These are phyloP conservation scores for Grallaria varia DNA, from an alignment of 2,113 vertebrate species.

Conservation along the genomic window DNA sequence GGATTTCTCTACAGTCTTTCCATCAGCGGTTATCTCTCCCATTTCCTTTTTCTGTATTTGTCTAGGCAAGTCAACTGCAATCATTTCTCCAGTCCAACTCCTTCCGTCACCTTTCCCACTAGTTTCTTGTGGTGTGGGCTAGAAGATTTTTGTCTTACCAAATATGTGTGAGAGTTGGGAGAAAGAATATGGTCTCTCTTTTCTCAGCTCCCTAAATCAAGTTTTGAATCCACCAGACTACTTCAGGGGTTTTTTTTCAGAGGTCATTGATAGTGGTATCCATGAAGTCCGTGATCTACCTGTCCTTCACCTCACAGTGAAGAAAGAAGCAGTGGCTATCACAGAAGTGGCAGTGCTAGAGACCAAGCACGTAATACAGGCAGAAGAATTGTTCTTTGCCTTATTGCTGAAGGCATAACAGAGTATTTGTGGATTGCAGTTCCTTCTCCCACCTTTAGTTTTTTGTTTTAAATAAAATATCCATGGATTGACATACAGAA, in stretches of 20 bases:
- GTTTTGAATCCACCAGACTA: background rate
- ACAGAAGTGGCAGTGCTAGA: background rate
- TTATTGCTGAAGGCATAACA: background rate
- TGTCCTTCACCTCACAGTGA: background rate
- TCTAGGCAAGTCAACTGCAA: background rate
- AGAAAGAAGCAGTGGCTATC: background rate
- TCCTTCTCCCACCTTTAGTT: background rate
- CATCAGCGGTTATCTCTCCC: background rate
- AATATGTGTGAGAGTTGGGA: fast-evolving
- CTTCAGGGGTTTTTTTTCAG: background rate
- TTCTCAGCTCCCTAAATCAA: background rate
- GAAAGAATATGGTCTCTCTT: background rate
- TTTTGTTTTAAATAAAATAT: background rate
- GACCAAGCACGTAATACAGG: background rate
- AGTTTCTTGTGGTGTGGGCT: background rate
- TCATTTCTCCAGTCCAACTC: background rate
- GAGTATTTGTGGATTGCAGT: background rate
- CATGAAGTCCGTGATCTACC: background rate
- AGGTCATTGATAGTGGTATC: background rate
- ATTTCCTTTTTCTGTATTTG: background rate
- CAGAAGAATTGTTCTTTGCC: background rate
- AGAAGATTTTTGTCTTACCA: background rate
- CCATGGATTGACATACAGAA: background rate
- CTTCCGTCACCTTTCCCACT: background rate
- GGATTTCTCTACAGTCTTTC: background rate